Conservation (phyloP, 2,113 vertebrate species). For the Rhadina sibilatrix region DNA sequence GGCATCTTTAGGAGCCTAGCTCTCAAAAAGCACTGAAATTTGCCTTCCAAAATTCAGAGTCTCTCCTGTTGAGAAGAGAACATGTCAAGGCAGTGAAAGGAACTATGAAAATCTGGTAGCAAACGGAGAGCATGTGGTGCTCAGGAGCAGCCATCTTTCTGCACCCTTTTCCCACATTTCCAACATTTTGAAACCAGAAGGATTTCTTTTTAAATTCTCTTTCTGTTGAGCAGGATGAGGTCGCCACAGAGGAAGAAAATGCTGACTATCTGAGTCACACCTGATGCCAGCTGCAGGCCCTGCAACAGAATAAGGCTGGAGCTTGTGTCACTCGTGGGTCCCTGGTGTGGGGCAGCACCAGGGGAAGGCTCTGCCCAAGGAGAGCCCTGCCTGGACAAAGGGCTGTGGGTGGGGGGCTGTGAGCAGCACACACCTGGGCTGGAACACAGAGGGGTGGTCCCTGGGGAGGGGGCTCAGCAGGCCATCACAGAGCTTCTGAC, state of each 20-base stretch:
- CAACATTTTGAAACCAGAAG: not conserved
- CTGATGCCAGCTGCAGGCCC: not conserved
- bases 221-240: not conserved
- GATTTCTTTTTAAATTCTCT: not conserved
- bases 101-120: not conserved
- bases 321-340: not conserved
- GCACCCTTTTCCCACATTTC: not conserved
- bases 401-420: not conserved
- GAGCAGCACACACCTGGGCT: fast-evolving
- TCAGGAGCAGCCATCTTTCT: not conserved
- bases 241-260: fast-evolving
- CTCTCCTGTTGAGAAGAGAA: not conserved
- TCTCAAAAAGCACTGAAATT: not conserved
- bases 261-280: not conserved
- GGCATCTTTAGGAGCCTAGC: not conserved
- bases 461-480: not conserved
- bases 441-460: not conserved
- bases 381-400: fast-evolving
- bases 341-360: fast-evolving
- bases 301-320: not conserved
- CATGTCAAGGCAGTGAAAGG: not conserved
- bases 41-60: not conserved
- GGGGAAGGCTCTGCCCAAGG: not conserved
- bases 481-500: fast-evolving
- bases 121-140: not conserved